These are phyloP conservation scores for Chymomyza caudatula DNA, from an alignment of 2,888 invertebrate genomes.

Conservation along the genomic window DNA sequence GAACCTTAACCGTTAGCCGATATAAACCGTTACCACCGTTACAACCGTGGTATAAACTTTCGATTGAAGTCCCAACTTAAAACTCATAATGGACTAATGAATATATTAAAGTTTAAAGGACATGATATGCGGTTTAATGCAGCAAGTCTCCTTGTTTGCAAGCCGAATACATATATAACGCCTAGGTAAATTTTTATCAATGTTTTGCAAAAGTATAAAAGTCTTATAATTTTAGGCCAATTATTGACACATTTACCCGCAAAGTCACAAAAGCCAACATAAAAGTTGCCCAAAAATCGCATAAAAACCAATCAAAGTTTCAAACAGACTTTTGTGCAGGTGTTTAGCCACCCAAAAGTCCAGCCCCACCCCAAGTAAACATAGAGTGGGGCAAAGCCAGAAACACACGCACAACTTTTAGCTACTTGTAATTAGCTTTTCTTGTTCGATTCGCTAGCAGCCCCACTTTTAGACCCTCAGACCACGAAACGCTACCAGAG, in stretches of 20 bases:
- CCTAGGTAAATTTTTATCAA: neutral
- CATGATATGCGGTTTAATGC: too few species aligned
- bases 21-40: too few species aligned
- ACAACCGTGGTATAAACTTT: too few species aligned
- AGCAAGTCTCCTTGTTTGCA: too few species aligned
- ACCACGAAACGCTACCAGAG: conserved; percentile 42
- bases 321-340: conserved; percentile 57
- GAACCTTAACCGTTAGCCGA: too few species aligned
- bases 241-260: conserved; percentile 59
- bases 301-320: conserved; percentile 70
- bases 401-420: conserved; percentile 64
- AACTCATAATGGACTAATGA: too few species aligned
- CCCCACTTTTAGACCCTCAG: conserved; percentile 27
- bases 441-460: conserved; percentile 67
- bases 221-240: conserved; percentile 46
- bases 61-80: too few species aligned
- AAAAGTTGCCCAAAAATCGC: conserved; percentile 34
- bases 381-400: neutral
- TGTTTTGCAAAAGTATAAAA: conserved; percentile 24
- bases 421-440: conserved; percentile 72
- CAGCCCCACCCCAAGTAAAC: conserved; percentile 1
- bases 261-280: conserved; percentile 3
- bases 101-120: too few species aligned
- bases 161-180: too few species aligned
- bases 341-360: conserved; percentile 36